Percentiles rank a stretch among this genome's conserved stretches.
Conservation (phyloP, 1,140 invertebrate species). For the Drosophila suzukii region DNA sequence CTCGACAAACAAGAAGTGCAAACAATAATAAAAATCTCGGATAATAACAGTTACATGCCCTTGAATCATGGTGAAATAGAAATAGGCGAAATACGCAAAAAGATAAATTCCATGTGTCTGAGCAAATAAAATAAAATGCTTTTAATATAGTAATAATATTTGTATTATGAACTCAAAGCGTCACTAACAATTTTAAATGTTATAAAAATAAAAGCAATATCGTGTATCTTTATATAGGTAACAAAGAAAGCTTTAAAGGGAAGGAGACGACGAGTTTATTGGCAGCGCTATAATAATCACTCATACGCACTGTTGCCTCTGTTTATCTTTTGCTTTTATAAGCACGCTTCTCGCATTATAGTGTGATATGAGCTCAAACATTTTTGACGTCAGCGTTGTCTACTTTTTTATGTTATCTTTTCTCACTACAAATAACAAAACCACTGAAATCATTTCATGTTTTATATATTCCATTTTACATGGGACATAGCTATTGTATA, state of each 20-base stretch:
- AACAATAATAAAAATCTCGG: constrained; percentile 8
- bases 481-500: not conserved
- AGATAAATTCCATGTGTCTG: not conserved
- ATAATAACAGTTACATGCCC: constrained; percentile 10
- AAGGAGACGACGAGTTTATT: not conserved
- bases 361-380: not conserved
- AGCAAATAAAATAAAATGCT: not conserved
- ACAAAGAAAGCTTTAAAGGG: not conserved
- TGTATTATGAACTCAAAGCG: too few relatives aligned
- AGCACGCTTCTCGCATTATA: not conserved
- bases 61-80: constrained; percentile 12
- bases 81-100: not conserved
- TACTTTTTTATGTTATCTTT: not conserved
- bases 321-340: not conserved
- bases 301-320: not conserved
- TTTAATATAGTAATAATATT: too few relatives aligned
- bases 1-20: not conserved
- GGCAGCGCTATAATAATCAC: not conserved
- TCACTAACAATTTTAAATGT: too few relatives aligned
- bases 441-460: not conserved
- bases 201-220: too few relatives aligned
- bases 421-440: not conserved
- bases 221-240: too few relatives aligned
- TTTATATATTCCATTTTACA: not conserved
- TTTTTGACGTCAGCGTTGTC: not conserved